Evolutionary conservation across 1,140 invertebrate genomes (phyloP).

Genomic region (Brachionus sp.): DNA sequence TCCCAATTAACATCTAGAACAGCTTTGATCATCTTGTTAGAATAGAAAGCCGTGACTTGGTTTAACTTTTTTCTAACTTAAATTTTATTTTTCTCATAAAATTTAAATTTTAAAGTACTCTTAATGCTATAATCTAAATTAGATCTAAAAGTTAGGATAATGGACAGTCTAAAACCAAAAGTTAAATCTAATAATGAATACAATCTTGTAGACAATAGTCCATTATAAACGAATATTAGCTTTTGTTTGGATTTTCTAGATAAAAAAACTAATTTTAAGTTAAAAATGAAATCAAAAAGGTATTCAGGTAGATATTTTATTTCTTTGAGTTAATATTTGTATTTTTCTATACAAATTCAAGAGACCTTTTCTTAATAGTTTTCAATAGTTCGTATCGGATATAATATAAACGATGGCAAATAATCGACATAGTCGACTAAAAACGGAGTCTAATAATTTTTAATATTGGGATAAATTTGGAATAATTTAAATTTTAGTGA

Average conservation of each 20-base stretch:
- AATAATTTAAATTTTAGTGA: not conserved
- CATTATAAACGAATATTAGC: slow-evolving; percentile 2
- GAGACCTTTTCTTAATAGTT: slow-evolving; percentile 31
- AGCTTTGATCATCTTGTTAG: no score
- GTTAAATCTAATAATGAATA: not conserved
- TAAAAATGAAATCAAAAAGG: not conserved
- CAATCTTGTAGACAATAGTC: not conserved
- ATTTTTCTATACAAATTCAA: slow-evolving; percentile 25
- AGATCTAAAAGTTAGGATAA: not conserved
- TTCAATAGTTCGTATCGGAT: slow-evolving; percentile 10
- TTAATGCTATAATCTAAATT: not conserved
- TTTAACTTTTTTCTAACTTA: no score
- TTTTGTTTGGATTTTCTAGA: slow-evolving; percentile 26
- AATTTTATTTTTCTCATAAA: not conserved
- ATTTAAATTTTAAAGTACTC: not conserved
- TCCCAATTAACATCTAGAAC: no score
- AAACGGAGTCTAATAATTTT: not conserved
- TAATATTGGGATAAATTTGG: not conserved
- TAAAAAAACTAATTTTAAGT: slow-evolving; percentile 11
- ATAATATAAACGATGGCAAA: not conserved
- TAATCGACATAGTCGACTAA: not conserved
- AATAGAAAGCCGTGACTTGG: no score
- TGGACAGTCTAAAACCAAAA: not conserved
- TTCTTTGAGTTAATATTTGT: slow-evolving; percentile 30
- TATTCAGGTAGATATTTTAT: slow-evolving; percentile 39